Conservation (phyloP, 2,113 vertebrate species). For the Apistogramma diplotaenia region DNA sequence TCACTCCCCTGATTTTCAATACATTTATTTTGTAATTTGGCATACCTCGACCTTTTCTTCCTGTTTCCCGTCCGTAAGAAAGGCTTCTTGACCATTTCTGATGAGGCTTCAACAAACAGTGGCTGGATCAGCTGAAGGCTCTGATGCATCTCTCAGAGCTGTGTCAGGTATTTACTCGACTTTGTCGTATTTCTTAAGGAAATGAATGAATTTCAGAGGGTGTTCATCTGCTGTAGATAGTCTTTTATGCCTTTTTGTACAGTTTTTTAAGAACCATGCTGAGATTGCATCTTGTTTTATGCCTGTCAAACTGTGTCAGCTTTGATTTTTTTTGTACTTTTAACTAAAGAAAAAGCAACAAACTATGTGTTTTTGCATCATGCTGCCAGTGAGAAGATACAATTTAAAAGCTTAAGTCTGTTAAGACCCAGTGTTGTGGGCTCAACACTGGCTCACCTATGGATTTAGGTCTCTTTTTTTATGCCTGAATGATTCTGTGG, state of each 20-base stretch:
- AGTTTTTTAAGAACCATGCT: too few relatives aligned
- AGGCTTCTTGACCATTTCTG: background rate
- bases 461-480: background rate
- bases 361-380: background rate
- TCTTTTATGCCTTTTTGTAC: background rate
- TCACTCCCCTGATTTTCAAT: too few relatives aligned
- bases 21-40: too few relatives aligned
- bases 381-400: background rate
- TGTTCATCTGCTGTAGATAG: fast-evolving
- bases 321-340: too few relatives aligned
- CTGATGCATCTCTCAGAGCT: background rate
- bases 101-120: background rate
- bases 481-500: background rate
- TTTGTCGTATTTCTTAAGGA: background rate
- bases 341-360: too few relatives aligned
- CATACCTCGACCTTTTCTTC: too few relatives aligned
- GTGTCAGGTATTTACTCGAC: background rate
- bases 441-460: background rate
- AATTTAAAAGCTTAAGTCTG: background rate
- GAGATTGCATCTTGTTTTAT: too few relatives aligned
- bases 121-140: background rate
- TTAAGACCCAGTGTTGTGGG: background rate
- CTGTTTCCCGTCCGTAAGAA: background rate
- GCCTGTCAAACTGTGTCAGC: too few relatives aligned
- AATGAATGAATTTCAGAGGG: background rate